Evolutionary conservation across 2,888 invertebrate genomes (phyloP).

Genomic region (Acanthosoma haemorrhoidale): DNA sequence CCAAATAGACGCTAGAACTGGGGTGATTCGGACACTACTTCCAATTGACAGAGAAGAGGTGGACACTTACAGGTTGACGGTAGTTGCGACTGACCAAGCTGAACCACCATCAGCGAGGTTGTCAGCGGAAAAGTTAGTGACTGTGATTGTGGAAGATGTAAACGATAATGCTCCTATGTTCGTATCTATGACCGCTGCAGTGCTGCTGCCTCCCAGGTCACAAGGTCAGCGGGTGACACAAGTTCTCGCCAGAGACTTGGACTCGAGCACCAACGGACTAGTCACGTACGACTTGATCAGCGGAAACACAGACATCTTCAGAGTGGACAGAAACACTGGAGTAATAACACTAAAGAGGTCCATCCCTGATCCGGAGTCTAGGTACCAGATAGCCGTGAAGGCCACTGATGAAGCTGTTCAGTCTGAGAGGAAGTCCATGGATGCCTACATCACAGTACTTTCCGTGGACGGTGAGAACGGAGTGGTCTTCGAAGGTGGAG

Average conservation of each 20-base stretch:
- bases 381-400: constrained; percentile 76
- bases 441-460: constrained; percentile 78
- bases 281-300: constrained; percentile 84
- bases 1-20: constrained; percentile 76
- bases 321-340: constrained; percentile 74
- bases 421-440: constrained; percentile 78
- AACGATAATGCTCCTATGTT: constrained; percentile 90
- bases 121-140: constrained; percentile 85
- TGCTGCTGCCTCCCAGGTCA: constrained; percentile 56
- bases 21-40: constrained; percentile 79
- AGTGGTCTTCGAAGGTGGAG: constrained; percentile 59
- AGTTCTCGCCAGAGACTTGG: constrained; percentile 77
- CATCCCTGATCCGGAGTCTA: constrained; percentile 57
- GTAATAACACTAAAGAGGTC: constrained; percentile 60
- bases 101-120: constrained; percentile 63
- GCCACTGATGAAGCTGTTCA: constrained; percentile 90
- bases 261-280: constrained; percentile 84
- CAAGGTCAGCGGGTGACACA: constrained; percentile 62
- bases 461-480: constrained; percentile 52
- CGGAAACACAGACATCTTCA: constrained; percentile 69
- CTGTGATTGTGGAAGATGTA: constrained; percentile 86
- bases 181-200: constrained; percentile 84
- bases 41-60: constrained; percentile 86
- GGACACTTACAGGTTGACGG: constrained; percentile 81
- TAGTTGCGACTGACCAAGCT: constrained; percentile 86